phyloP scores from a whole-genome alignment of 2,888 invertebrate genomes.

The Cremastinae sp. region DNA sequence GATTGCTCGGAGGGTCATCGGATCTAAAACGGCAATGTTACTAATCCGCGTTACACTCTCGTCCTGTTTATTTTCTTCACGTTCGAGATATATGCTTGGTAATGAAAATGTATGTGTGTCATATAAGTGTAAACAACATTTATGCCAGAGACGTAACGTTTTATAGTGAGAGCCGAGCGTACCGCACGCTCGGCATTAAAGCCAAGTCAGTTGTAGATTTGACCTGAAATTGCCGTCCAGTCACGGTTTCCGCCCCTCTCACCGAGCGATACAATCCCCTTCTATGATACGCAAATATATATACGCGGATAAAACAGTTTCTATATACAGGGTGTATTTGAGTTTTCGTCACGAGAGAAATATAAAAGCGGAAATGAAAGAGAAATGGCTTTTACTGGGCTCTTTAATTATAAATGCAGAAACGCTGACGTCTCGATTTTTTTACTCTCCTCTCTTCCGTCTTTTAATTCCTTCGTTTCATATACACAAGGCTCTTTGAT shows the following conservation, averaged over 20 bases:
- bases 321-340: slow-evolving; percentile 10
- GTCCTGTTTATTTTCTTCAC: slow-evolving; percentile 6
- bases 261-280: slow-evolving; percentile 45
- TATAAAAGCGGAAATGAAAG: slow-evolving; percentile 40
- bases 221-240: slow-evolving; percentile 43
- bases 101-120: neutral
- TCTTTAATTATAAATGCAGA: slow-evolving; percentile 36
- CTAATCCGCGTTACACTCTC: slow-evolving; percentile 34
- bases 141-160: slow-evolving; percentile 29
- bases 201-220: slow-evolving; percentile 28
- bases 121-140: slow-evolving; percentile 19
- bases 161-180: slow-evolving; percentile 31
- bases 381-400: slow-evolving; percentile 33
- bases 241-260: slow-evolving; percentile 49
- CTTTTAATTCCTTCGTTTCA: neutral
- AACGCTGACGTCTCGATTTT: slow-evolving; percentile 16
- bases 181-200: slow-evolving; percentile 48
- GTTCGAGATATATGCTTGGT: slow-evolving; percentile 18
- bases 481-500: neutral
- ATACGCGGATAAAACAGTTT: neutral
- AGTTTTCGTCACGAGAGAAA: slow-evolving; percentile 48
- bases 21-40: slow-evolving; percentile 33
- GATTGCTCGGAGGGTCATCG: slow-evolving; percentile 15
- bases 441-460: neutral
- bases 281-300: slow-evolving; percentile 7